Evolutionary conservation across 2,888 invertebrate species (phyloP).

Genomic region (Brenthis daphne): DNA sequence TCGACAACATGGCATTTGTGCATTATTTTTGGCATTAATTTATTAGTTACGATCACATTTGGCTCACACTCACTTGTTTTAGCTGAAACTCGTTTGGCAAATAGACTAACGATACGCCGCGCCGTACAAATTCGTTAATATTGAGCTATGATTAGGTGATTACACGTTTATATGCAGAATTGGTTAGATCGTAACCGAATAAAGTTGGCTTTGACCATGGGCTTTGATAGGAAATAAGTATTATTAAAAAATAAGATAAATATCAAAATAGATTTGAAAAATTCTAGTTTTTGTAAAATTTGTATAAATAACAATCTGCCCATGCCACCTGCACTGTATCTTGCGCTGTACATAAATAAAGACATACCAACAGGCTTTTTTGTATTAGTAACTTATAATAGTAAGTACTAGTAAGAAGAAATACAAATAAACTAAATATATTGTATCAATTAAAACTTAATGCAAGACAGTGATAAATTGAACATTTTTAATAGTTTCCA

Average conservation of each 20-base stretch:
- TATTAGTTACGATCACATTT: slow-evolving; percentile 47
- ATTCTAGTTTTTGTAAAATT: no score
- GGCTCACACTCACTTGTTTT: slow-evolving; percentile 54
- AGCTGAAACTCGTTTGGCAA: slow-evolving; percentile 56
- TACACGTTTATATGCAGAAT: slow-evolving; percentile 9
- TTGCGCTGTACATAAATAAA: no score
- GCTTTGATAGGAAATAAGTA: no score
- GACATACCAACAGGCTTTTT: no score
- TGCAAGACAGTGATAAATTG: not conserved
- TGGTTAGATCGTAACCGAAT: slow-evolving; percentile 4
- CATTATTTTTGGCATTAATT: slow-evolving; percentile 27
- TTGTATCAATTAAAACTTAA: not conserved
- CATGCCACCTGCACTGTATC: no score
- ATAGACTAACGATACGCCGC: slow-evolving; percentile 54
- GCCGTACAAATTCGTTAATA: slow-evolving; percentile 44
- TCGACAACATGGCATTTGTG: not conserved
- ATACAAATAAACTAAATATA: not conserved
- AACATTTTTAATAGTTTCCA: slow-evolving; percentile 11
- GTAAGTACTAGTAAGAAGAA: no score
- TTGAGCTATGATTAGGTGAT: slow-evolving; percentile 20
- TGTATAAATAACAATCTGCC: no score
- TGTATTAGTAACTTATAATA: no score
- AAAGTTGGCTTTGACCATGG: not conserved
- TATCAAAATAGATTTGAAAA: no score
- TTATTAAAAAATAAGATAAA: no score